Evolutionary conservation across 2,113 vertebrate genomes (phyloP).

Genomic region (Alces alces): DNA sequence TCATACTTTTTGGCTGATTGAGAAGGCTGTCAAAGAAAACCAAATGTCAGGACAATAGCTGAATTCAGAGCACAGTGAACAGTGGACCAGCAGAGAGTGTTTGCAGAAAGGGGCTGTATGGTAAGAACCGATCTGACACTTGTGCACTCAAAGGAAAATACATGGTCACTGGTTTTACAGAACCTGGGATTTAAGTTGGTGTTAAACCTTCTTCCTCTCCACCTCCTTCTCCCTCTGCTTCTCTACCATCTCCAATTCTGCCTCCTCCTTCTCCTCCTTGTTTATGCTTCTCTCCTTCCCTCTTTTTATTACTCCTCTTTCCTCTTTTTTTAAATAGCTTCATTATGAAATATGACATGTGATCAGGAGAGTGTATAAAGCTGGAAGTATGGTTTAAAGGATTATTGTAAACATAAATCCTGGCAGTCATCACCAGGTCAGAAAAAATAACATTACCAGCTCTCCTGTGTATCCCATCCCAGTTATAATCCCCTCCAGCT

Average conservation of each 20-base stretch:
- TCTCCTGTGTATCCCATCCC: background rate
- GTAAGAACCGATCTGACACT: background rate
- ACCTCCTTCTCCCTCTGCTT: background rate
- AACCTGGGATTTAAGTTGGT: background rate
- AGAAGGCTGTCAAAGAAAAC: background rate
- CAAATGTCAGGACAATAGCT: background rate
- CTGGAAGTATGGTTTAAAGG: background rate
- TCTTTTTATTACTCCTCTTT: background rate
- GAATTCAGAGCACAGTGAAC: background rate
- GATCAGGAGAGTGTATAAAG: background rate
- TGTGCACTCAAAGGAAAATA: too few relatives aligned
- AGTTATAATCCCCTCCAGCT: background rate
- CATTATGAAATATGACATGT: background rate
- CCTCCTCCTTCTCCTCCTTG: background rate
- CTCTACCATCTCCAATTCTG: background rate
- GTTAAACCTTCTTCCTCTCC: background rate
- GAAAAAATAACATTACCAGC: background rate
- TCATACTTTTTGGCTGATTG: background rate
- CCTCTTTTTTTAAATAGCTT: background rate
- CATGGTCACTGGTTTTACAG: background rate
- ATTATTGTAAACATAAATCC: background rate
- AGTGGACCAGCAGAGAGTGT: background rate
- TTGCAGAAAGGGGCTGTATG: background rate
- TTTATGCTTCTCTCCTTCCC: background rate
- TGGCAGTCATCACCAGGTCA: background rate